phyloP scores from a whole-genome alignment of 2,113 vertebrate genomes.

The Paradisaea rubra region DNA sequence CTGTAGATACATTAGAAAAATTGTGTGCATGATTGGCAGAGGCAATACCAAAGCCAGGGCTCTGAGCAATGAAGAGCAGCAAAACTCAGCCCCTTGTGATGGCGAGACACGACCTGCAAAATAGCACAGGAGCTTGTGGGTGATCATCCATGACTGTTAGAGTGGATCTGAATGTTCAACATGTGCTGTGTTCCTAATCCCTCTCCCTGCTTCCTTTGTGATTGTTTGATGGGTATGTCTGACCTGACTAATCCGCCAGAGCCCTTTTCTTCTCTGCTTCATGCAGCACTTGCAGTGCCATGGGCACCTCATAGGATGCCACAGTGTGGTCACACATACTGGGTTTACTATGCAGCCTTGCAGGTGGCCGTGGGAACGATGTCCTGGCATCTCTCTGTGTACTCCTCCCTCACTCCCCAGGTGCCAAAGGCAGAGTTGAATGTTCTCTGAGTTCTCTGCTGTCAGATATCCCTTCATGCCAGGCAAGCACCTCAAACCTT shows the following conservation, averaged over 20 bases:
- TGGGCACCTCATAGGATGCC: fast-evolving
- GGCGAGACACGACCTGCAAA: neutral
- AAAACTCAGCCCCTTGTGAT: neutral
- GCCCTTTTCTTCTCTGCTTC: neutral
- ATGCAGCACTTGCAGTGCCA: neutral
- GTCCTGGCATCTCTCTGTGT: neutral
- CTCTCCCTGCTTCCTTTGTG: neutral
- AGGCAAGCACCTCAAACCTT: neutral
- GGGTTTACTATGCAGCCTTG: neutral
- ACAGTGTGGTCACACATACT: neutral
- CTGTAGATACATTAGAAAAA: neutral
- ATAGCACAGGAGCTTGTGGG: neutral
- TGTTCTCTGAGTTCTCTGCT: neutral
- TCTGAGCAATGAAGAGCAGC: neutral
- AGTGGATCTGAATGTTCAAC: neutral
- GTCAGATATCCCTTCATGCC: neutral
- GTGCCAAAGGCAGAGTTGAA: neutral
- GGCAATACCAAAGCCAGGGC: neutral
- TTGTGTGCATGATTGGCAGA: neutral
- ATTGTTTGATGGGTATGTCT: neutral
- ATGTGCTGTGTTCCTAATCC: neutral
- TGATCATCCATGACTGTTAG: neutral
- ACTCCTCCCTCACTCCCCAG: neutral
- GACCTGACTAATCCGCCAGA: neutral
- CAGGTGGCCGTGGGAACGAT: neutral